Base-by-base conservation (phyloP, 2,797 vertebrate genomes). In the Hoplostethus mediterraneus region DNA sequence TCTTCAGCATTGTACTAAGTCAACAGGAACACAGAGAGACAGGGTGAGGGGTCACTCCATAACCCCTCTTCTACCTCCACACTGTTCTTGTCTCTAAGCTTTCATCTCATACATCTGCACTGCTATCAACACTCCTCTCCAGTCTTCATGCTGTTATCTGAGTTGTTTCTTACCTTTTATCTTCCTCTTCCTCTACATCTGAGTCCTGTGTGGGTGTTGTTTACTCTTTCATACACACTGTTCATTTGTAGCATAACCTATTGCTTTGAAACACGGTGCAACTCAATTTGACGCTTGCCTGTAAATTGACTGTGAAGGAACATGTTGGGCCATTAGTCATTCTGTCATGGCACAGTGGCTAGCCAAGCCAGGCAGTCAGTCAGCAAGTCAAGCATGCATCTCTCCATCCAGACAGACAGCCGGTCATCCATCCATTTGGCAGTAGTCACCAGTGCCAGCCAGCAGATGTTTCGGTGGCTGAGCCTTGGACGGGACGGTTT, bases 161-260 rank as follows among this genome's bases (percentile, higher is more conserved):
- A 30, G 14, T 36, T 40, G 14, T 8, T 47, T 33, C 21, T 42
- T 28, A 47, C 60, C 63, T 38, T 40, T 67, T 56, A 3, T 13
- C 55, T 12, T 59, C 21, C 42, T 58, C 2, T 48, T 42, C 1
- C 42, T 51, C 33, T 44, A 10, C 3, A 33, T 73, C 44, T 75
- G 62, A 10, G 1, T 68, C 30, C 55, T 16, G 31, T 51, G 61
- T 51, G 11, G 36, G 31, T 63, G 21, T 25, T 75, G 51, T 31
- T 17, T 60, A 57, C 57, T 71, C 54, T 28, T 62, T 67, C 49
- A 57, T 63, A 36, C 59, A 30, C 51, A 66, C 9, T 62, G 53
- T 67, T 85, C 60, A 82, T 88, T 79, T 80, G 60, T 69, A 17
- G 44, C 1, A 3, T 75, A 80, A 84, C 80, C 82, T 86, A 87